Conservation (phyloP, 2,797 vertebrate species). For the Poeciliopsis turneri region DNA sequence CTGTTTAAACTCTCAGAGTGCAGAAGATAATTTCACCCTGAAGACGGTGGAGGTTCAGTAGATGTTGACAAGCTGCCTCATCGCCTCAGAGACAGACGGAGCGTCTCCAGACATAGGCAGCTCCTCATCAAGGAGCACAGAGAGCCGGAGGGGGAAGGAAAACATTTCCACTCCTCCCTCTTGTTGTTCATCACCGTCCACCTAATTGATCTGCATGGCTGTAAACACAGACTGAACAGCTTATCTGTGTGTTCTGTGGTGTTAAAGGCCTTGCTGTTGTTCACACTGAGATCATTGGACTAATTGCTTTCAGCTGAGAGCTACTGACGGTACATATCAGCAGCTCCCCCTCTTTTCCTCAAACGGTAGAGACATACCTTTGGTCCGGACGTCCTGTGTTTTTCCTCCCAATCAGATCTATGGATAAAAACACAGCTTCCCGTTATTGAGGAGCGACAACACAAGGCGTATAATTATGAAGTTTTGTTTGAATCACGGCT, state of each 20-base stretch:
- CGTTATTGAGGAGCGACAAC: not conserved
- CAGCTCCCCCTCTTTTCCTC: fast-evolving
- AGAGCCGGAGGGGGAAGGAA: not conserved
- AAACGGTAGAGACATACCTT: slow-evolving; percentile 75
- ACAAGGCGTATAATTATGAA: not conserved
- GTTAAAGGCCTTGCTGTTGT: not conserved
- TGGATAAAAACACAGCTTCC: slow-evolving; percentile 38
- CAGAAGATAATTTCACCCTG: not conserved
- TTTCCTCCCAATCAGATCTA: slow-evolving; percentile 88
- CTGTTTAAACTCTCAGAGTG: not conserved
- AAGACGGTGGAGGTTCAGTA: slow-evolving; percentile 4
- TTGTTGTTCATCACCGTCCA: not conserved
- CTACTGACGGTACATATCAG: slow-evolving; percentile 4
- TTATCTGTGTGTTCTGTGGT: not conserved
- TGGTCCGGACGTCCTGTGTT: slow-evolving; percentile 85
- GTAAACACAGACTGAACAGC: slow-evolving; percentile 11
- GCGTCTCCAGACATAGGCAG: not conserved
- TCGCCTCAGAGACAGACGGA: not conserved
- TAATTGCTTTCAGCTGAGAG: slow-evolving; percentile 12
- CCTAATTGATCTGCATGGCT: not conserved
- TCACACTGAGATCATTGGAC: not conserved
- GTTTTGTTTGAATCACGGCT: not conserved
- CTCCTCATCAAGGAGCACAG: not conserved
- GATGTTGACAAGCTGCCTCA: not conserved
- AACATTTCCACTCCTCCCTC: not conserved